Evolutionary conservation across 2,797 vertebrate genomes (phyloP), one percentile per base, ranked within the genome.

Genomic region (Cacajao melanocephalus): DNA sequence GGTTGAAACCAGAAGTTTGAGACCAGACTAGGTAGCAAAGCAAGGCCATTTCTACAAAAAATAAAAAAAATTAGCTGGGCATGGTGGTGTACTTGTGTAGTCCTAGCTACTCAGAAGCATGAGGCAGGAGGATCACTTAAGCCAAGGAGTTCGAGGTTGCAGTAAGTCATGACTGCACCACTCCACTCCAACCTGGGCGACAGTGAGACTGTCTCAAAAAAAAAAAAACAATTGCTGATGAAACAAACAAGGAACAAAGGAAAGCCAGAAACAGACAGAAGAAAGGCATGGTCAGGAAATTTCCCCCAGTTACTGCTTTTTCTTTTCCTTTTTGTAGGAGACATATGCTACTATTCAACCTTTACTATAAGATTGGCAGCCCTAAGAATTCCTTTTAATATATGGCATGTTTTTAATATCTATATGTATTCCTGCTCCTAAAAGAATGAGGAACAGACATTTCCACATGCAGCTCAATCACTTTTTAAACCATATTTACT

Each of bases 261-360:
- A 57, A 41, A 17, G 13, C 5, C 22, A 3, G 10, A 7, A n/a
- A 76, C 73, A 33, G 44, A n/a, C 3, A 48, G 85, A 81, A 20
- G 11, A 52, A 93, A 36, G 64, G 7, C 36, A 76, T 14, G 30
- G 15, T 83, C 48, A 92, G 88, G 22, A 14, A 89, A 78, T 88
- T 50, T 72, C 30, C 24, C 75, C 87, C 14, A 79, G 4, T 80
- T 2, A 44, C 19, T 87, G 81, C 82, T 87, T 79, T 76, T 24
- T 86, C 46, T 79, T 61, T 11, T 39, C 26, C 58, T 64, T 44
- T 94, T 58, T 75, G 58, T 55, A 95, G 67, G 33, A 93, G 26
- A 96, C 28, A 89, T 48, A 89, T 19, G 89, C n/a, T 85, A 72
- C 36, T 78, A 67, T 46, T 96, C 96, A 97, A 93, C 81, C 39